A percentile compares a stretch with the other conserved stretches of the same genome.
Conservation (phyloP, 2,888 invertebrate genomes). For the Marasmarcha lunaedactyla region DNA sequence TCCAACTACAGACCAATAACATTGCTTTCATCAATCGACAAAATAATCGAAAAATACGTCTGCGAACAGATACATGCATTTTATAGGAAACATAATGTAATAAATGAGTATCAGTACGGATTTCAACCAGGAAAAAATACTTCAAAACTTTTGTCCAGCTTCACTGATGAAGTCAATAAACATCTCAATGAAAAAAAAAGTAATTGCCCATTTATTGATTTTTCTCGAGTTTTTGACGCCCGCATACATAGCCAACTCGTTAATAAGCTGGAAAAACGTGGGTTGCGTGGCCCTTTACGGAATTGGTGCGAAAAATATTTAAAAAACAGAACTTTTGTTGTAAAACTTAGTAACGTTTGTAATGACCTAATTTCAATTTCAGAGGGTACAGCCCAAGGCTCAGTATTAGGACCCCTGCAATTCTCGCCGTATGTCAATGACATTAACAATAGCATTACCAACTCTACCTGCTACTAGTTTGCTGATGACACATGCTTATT, state of each 20-base stretch:
- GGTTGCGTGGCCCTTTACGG: no score
- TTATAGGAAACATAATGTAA: no score
- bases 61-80: no score
- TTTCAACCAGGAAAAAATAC: conserved; percentile 6
- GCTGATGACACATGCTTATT: conserved; percentile 15
- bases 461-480: conserved; percentile 11
- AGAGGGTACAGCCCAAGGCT: conserved; percentile 7
- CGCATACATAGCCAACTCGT: conserved; percentile 10
- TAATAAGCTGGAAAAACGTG: conserved; percentile 8
- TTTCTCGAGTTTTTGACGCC: conserved; percentile 16
- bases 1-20: no score
- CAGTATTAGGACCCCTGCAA: no score
- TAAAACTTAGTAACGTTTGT: background rate
- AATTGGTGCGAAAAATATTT: conserved; percentile 11
- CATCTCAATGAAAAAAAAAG: conserved; percentile 11
- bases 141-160: conserved; percentile 8
- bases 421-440: conserved; percentile 14
- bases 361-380: background rate
- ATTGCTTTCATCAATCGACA: no score
- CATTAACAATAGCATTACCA: conserved; percentile 7
- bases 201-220: conserved; percentile 13
- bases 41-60: no score
- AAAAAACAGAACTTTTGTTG: conserved; percentile 3
- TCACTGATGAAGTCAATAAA: conserved; percentile 13
- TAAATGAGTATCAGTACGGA: no score